Evolutionary conservation across 2,113 vertebrate species (phyloP).

Genomic region (Oreocharis arfaki): DNA sequence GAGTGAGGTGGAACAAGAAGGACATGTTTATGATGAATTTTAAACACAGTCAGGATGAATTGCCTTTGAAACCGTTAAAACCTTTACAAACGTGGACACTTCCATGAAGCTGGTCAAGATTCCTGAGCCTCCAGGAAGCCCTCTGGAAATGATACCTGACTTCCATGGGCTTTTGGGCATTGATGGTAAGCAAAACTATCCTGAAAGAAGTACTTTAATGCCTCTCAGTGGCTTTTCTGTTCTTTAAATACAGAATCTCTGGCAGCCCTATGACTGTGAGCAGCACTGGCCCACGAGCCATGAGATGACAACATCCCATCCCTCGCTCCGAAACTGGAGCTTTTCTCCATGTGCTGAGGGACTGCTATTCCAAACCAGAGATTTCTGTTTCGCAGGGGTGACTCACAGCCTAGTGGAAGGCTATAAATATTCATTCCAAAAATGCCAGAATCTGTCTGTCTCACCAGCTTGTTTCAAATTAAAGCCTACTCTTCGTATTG

Average conservation of each 20-base stretch:
- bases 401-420: not conserved
- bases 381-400: not conserved
- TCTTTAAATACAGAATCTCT: not conserved
- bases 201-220: not conserved
- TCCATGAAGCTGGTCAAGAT: not conserved
- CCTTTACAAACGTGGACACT: not conserved
- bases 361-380: not conserved
- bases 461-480: not conserved
- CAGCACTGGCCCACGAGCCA: not conserved
- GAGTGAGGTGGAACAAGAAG: not conserved
- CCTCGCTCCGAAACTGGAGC: not conserved
- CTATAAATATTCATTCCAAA: slow-evolving; percentile 33
- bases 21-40: not conserved
- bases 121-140: not conserved
- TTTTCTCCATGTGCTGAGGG: not conserved
- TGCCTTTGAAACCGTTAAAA: not conserved
- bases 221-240: not conserved
- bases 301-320: not conserved
- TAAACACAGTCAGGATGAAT: not conserved
- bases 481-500: not conserved
- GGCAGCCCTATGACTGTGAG: not conserved
- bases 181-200: not conserved
- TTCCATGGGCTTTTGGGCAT: too few relatives aligned
- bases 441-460: not conserved
- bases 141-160: not conserved